A percentile compares a stretch with the other conserved stretches of the same genome.
These are phyloP conservation scores for Vidua macroura DNA, from an alignment of 2,113 vertebrate species.

Conservation along the genomic window DNA sequence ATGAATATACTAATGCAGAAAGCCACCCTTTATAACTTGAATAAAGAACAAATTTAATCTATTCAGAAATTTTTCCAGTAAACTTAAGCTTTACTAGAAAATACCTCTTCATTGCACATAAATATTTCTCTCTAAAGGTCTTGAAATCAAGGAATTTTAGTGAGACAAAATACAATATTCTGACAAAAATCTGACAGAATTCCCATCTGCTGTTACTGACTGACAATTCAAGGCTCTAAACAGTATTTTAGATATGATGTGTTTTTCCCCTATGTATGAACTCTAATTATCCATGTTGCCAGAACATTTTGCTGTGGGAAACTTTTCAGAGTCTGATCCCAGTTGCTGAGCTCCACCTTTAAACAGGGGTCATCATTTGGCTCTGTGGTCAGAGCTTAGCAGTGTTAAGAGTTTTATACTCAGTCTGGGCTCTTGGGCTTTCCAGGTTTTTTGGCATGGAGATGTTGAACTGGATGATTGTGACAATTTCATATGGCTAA, in stretches of 20 bases:
- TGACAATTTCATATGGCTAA: neutral
- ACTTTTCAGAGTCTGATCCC: neutral
- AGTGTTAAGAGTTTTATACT: neutral
- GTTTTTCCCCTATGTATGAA: neutral
- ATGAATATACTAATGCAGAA: neutral
- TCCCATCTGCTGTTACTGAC: neutral
- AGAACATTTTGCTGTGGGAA: neutral
- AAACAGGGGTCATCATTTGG: neutral
- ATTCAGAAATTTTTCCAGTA: neutral
- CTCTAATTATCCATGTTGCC: neutral
- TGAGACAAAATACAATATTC: neutral
- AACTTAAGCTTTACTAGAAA: neutral
- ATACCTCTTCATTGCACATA: neutral
- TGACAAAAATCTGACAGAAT: neutral
- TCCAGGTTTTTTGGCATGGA: neutral
- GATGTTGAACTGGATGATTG: neutral
- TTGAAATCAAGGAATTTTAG: neutral
- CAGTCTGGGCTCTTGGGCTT: neutral
- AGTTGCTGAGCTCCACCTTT: neutral
- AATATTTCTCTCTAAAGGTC: neutral
- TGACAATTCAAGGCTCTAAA: neutral
- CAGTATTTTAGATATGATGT: neutral
- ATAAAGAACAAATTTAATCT: neutral
- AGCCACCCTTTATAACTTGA: neutral
- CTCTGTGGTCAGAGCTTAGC: neutral